Base-by-base conservation (phyloP, 2,113 vertebrate genomes). In the Calidris pugnax region DNA sequence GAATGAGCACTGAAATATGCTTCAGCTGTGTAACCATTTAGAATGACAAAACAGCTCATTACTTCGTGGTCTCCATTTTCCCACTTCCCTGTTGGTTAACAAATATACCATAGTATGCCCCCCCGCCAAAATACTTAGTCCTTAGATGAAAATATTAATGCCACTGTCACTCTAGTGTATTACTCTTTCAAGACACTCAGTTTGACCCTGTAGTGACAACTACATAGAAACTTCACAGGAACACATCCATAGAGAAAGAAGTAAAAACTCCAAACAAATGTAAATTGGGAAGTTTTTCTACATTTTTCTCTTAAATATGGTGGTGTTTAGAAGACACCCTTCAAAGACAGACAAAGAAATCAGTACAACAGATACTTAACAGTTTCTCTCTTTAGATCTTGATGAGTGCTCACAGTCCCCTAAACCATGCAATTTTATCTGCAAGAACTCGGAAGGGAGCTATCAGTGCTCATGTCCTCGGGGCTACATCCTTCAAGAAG, bases 381-480 rank as follows among this genome's bases (percentile, higher is more conserved):
- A 7, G 28, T 92, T 93, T 57, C 35, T 87, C 56, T 76, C 3
- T 6, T 67, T 87, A 99, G 99, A 99, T 88, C 96, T 98, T 68
- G 98, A 99, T 96, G 99, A 99, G 74, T 99, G 98, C 53, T 94
- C 96, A 18, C 98, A 98, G 96, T 98, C 99, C 89, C 99, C 99
- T 3, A 99, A 99, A 72, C 99, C 98, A 2, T 99, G 99, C 97
- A 99, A 98, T 97, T 99, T 99, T 83, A 98, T 99, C 95, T 99
- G 99, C 97, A 99, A 98, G 95, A 99, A 99, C 90, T 96, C 96
- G 0, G 98, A 99, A 85, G 99, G 98, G 39, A 99, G 98, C 86
- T 99, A 98, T 75, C 97, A 98, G 57, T 99, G 98, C 76, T 99
- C 98, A 0, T 99, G 99, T 78, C 99, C 98, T 2, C 95, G 98